A percentile compares a stretch with the other conserved stretches of the same genome.
These are phyloP conservation scores for Nephila pilipes DNA, from an alignment of 1,140 invertebrate genomes.

Conservation along the genomic window DNA sequence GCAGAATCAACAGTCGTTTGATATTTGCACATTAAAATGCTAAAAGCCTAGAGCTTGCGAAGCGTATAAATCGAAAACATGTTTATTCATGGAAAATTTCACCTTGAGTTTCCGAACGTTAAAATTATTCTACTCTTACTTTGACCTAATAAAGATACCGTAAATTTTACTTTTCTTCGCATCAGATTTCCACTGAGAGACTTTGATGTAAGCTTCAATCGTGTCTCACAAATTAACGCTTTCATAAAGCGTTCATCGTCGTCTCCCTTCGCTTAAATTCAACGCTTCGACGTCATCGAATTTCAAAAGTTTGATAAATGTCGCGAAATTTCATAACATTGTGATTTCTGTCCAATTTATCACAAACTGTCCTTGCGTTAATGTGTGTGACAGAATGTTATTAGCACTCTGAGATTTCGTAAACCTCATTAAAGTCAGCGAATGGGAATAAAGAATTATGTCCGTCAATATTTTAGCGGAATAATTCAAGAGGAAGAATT, in stretches of 20 bases:
- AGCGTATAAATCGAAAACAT: neutral
- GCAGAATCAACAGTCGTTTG: neutral
- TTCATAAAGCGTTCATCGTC: neutral
- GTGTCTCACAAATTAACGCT: conserved; percentile 1
- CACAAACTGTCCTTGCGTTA: conserved; percentile 25
- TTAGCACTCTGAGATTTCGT: conserved; percentile 24
- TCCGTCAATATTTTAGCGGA: conserved; percentile 23
- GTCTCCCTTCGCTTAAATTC: too few relatives aligned
- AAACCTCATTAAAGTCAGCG: conserved; percentile 46
- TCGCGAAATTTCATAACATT: conserved; percentile 51
- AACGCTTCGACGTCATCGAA: conserved; percentile 5
- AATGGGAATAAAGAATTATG: conserved; percentile 44
- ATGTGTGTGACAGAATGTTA: conserved; percentile 41
- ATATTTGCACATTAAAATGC: neutral
- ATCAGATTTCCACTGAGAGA: neutral
- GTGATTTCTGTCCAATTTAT: conserved; percentile 53
- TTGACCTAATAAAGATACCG: neutral
- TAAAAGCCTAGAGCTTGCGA: neutral
- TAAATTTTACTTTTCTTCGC: neutral
- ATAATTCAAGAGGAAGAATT: conserved; percentile 22
- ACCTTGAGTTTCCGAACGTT: neutral
- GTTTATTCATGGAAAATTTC: neutral
- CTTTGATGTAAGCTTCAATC: neutral
- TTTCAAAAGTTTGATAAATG: conserved; percentile 63
- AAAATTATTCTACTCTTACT: neutral